Evolutionary conservation across 2,888 invertebrate genomes (phyloP).

Genomic region (Tachina fera): DNA sequence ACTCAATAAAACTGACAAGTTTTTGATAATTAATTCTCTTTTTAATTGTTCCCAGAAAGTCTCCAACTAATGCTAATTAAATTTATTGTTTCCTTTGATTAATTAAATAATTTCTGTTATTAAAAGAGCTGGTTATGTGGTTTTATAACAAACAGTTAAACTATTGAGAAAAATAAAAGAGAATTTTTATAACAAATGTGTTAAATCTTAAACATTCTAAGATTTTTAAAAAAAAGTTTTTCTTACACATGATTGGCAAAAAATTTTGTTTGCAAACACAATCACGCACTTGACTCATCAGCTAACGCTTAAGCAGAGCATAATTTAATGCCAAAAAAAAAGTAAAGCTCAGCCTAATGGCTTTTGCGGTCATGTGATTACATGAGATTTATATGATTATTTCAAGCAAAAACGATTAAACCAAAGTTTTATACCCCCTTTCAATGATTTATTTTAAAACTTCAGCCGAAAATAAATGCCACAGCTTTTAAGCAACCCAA

Average conservation of each 20-base stretch:
- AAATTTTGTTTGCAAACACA: too few species aligned
- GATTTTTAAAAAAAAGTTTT: too few species aligned
- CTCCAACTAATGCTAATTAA: not conserved
- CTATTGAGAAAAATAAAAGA: not conserved
- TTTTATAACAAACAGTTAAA: not conserved
- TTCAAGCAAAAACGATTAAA: too few species aligned
- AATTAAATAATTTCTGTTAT: constrained; percentile 40
- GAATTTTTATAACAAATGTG: not conserved
- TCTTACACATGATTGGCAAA: too few species aligned
- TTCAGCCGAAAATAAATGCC: not conserved
- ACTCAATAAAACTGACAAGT: not conserved
- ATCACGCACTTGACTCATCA: too few species aligned
- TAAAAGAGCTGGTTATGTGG: constrained; percentile 32
- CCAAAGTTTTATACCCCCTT: too few species aligned
- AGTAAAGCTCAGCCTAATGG: too few species aligned
- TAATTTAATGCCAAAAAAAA: too few species aligned
- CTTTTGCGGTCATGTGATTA: too few species aligned
- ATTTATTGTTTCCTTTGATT: not conserved
- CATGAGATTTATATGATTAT: too few species aligned
- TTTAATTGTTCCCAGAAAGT: constrained; percentile 12
- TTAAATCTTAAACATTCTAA: not conserved
- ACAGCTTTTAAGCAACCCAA: not conserved
- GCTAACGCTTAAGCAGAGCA: too few species aligned
- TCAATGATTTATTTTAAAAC: not conserved
- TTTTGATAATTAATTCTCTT: constrained; percentile 34